Conservation (phyloP, 2,888 invertebrate species). For the Hydrotaea diabolus region DNA sequence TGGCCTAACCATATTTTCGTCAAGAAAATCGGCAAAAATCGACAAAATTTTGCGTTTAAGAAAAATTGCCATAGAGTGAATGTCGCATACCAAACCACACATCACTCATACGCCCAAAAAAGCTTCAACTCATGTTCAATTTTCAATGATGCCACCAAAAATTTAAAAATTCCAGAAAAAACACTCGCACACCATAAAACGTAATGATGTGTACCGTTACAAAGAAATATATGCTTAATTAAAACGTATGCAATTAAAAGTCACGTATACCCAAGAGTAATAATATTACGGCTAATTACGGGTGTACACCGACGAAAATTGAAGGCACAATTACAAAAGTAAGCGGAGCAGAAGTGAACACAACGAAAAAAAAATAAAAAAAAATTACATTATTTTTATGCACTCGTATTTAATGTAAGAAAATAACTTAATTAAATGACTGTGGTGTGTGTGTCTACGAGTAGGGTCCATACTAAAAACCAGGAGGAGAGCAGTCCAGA, state of each 20-base stretch:
- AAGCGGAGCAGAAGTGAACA: neutral
- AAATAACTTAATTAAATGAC: conserved; percentile 20
- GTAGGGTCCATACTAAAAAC: neutral
- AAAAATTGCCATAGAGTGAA: too few species aligned
- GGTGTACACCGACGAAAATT: neutral
- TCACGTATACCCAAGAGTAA: conserved; percentile 33
- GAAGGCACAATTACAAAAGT: neutral
- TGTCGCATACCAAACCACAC: neutral
- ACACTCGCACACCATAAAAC: neutral
- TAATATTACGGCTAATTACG: conserved; percentile 18
- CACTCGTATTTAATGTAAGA: neutral
- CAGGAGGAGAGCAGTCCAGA: too few species aligned
- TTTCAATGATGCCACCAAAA: too few species aligned
- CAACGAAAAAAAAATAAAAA: neutral
- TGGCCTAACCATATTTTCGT: too few species aligned
- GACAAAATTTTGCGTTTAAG: too few species aligned
- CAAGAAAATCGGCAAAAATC: too few species aligned
- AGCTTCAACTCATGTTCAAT: too few species aligned
- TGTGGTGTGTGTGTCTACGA: neutral
- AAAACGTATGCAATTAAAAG: conserved; percentile 34
- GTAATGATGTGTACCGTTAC: conserved; percentile 3
- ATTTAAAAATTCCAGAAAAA: too few species aligned
- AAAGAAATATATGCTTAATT: conserved; percentile 35
- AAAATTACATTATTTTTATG: neutral
- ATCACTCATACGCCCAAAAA: conserved; percentile 2